These are phyloP conservation scores for Chaetodon trifasciatus DNA, from an alignment of 2,797 vertebrate genomes.

Conservation along the genomic window DNA sequence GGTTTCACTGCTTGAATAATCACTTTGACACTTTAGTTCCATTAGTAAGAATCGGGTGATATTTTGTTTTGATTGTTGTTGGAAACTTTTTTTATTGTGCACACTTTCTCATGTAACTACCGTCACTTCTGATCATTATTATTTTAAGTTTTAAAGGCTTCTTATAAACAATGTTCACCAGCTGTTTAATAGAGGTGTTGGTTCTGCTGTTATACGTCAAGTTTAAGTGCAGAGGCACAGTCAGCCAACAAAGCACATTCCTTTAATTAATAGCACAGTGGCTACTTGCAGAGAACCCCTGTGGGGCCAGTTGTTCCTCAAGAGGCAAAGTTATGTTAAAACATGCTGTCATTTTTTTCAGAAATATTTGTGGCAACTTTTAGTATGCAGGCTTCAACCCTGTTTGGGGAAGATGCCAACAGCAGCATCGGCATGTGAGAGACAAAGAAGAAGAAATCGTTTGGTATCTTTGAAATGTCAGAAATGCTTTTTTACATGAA, in stretches of 20 bases:
- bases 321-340: slow-evolving; percentile 63
- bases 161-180: slow-evolving; percentile 57
- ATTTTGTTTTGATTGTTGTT: neutral
- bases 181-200: slow-evolving; percentile 75
- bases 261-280: slow-evolving; percentile 83
- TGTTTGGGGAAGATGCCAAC: slow-evolving; percentile 41
- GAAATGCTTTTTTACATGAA: slow-evolving; percentile 34
- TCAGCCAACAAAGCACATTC: slow-evolving; percentile 82
- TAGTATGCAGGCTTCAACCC: slow-evolving; percentile 29
- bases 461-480: slow-evolving; percentile 50
- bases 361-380: slow-evolving; percentile 60
- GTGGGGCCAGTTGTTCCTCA: slow-evolving; percentile 62
- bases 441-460: slow-evolving; percentile 46
- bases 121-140: slow-evolving; percentile 45
- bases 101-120: slow-evolving; percentile 32
- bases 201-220: slow-evolving; percentile 62
- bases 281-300: slow-evolving; percentile 70
- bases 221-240: slow-evolving; percentile 76
- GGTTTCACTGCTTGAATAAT: slow-evolving; percentile 32
- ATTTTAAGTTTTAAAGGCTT: slow-evolving; percentile 58
- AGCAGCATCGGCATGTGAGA: slow-evolving; percentile 7
- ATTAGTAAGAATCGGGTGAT: slow-evolving; percentile 27
- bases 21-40: slow-evolving; percentile 34
- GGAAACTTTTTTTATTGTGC: slow-evolving; percentile 16
- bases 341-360: slow-evolving; percentile 46